Conservation (phyloP, 2,888 invertebrate genomes). For the Neocrepidodera transversa region DNA sequence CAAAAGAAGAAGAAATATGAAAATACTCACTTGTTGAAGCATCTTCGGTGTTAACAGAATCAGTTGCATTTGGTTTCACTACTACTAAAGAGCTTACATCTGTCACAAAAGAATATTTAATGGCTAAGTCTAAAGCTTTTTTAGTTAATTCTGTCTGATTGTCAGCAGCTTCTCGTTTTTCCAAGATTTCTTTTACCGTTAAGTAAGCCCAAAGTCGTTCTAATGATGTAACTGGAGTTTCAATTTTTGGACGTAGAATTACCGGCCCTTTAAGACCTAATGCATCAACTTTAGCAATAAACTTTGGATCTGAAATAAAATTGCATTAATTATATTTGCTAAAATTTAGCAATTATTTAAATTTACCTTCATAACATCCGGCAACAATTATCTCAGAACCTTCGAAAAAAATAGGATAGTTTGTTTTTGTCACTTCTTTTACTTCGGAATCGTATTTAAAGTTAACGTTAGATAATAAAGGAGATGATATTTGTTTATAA, state of each 20-base stretch:
- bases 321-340: too few species aligned
- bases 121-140: conserved; percentile 65
- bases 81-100: conserved; percentile 72
- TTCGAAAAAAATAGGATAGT: conserved; percentile 67
- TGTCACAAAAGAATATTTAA: conserved; percentile 68
- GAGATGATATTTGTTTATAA: conserved; percentile 71
- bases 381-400: conserved; percentile 72
- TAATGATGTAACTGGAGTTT: conserved; percentile 43
- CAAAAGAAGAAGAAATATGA: too few species aligned
- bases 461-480: conserved; percentile 69
- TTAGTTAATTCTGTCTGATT: conserved; percentile 57
- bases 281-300: conserved; percentile 3
- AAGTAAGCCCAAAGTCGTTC: conserved; percentile 68
- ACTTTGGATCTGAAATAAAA: conserved; percentile 6
- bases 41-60: conserved; percentile 38
- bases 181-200: conserved; percentile 68
- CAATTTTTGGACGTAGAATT: conserved; percentile 42
- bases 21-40: conserved; percentile 24
- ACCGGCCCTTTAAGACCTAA: conserved; percentile 44
- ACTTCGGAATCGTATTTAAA: conserved; percentile 68
- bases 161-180: conserved; percentile 53
- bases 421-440: conserved; percentile 62
- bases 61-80: conserved; percentile 67
- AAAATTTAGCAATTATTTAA: too few species aligned
- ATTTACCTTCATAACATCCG: conserved; percentile 54